A percentile compares a stretch with the other conserved stretches of the same genome.
phyloP scores from a whole-genome alignment of 2,888 invertebrate species.

The Bimastos eiseni region DNA sequence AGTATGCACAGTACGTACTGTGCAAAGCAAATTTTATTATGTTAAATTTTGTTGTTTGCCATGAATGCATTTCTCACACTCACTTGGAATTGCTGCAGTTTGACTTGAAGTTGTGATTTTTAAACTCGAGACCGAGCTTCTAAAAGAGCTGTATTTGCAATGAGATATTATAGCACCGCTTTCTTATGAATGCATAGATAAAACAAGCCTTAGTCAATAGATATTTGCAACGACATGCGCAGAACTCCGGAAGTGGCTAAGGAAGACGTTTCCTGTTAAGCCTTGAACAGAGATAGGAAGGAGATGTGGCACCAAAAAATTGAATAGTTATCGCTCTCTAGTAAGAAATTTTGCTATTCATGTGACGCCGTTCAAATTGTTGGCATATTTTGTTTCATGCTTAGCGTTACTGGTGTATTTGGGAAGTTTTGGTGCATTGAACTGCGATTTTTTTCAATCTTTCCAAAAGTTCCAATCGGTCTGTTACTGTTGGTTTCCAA shows the following conservation, averaged over 20 bases:
- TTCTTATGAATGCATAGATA: background rate
- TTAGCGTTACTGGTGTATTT: background rate
- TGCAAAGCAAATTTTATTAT: too few relatives aligned
- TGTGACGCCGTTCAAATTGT: background rate
- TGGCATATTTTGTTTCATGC: background rate
- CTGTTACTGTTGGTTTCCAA: conserved; percentile 13
- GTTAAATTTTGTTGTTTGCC: too few relatives aligned
- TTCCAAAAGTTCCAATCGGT: background rate
- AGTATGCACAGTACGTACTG: too few relatives aligned
- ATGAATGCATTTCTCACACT: too few relatives aligned
- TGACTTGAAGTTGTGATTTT: too few relatives aligned
- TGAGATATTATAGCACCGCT: background rate
- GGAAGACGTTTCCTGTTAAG: conserved; percentile 2
- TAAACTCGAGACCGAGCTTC: too few relatives aligned
- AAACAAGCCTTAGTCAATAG: background rate
- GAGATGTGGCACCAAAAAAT: background rate
- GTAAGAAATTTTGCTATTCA: background rate
- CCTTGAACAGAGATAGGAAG: background rate
- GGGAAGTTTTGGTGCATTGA: background rate
- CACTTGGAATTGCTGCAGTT: too few relatives aligned
- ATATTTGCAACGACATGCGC: background rate
- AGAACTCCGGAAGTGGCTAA: conserved; percentile 13
- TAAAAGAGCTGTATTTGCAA: background rate
- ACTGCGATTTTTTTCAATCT: background rate
- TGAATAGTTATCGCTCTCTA: background rate